Percentiles rank a stretch among this genome's conserved stretches.
Evolutionary conservation across 2,113 vertebrate species (phyloP).

Genomic region (Mormyrus iriodes): DNA sequence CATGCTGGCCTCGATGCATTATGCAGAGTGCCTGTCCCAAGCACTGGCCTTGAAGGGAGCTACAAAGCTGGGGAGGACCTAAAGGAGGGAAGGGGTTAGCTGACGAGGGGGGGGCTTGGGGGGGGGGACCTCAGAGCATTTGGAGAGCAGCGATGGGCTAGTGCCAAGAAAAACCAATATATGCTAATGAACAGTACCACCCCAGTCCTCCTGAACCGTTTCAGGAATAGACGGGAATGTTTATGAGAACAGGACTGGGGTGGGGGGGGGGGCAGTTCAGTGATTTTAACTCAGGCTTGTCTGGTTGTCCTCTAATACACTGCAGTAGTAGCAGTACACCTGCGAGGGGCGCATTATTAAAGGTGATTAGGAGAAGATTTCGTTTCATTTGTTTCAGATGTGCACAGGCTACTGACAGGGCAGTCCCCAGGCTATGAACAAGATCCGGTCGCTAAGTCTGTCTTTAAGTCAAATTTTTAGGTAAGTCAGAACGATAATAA

Average conservation of each 20-base stretch:
- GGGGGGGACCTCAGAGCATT: background rate
- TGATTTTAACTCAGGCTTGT: background rate
- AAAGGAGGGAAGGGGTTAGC: background rate
- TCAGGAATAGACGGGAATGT: background rate
- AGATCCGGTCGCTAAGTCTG: background rate
- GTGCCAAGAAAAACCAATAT: background rate
- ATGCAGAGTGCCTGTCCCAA: conserved; percentile 11
- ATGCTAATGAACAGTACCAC: background rate
- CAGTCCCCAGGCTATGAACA: background rate
- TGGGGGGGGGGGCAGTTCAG: background rate
- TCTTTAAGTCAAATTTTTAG: background rate
- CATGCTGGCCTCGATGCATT: background rate
- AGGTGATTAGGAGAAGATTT: background rate
- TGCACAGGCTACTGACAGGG: background rate
- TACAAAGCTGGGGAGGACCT: conserved; percentile 2
- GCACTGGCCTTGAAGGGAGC: background rate
- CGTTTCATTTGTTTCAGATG: background rate
- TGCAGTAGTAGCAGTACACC: background rate
- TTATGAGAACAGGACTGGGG: background rate
- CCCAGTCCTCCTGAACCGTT: background rate
- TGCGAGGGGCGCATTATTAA: background rate
- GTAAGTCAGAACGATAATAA: background rate
- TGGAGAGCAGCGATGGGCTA: background rate
- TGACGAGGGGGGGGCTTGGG: background rate
- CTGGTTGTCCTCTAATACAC: background rate